Evolutionary conservation across 2,888 invertebrate genomes (phyloP), one percentile per base, ranked within the genome.

Genomic region (Platerodrilus igneus): DNA sequence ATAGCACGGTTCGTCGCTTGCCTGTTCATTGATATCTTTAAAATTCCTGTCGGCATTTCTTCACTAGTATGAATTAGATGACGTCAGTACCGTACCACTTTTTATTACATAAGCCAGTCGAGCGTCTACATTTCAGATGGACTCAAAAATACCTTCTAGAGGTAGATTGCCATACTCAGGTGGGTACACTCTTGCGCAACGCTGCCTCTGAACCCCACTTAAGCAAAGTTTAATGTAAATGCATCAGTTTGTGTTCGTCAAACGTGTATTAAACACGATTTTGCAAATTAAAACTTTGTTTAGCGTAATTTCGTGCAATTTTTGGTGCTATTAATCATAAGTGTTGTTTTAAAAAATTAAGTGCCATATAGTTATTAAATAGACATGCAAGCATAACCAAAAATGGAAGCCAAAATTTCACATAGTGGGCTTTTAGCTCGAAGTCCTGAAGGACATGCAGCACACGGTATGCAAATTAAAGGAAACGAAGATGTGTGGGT

Each of bases 401-500:
- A 45, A 45, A 57, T 57, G 57, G 52, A 55, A 52, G 55, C 47
- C 13, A 67, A 68, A 58, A 69, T 68, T 48, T 68, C 83, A 26
- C 83, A 83, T 62, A 83, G 81, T 25, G 93, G 92, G 15, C 72
- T 93, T 52, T 81, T 91, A 54, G 94, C 94, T 16, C 77, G 93
- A 34, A 91, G 90, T 63, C 85, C 90, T 20, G 91, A 89, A 68
- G 95, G 95, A 36, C 93, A 94, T 31, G 95, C 94, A 1, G 93
- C 94, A 51, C 87, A 89, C 63, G 91, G 91, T 51, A 93, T 93
- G 91, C 85, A 87, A 57, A 93, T 93, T 64, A 91, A 90, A 63
- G 94, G 93, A 51, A 84, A 90, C 62, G 91, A 93, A 70, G 92
- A 93, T 62, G 81, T 92, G 25, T 95, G 95, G 95, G 90, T 95